Base-by-base conservation (phyloP, 1,140 invertebrate genomes). In the Aphelinus atriplicis region DNA sequence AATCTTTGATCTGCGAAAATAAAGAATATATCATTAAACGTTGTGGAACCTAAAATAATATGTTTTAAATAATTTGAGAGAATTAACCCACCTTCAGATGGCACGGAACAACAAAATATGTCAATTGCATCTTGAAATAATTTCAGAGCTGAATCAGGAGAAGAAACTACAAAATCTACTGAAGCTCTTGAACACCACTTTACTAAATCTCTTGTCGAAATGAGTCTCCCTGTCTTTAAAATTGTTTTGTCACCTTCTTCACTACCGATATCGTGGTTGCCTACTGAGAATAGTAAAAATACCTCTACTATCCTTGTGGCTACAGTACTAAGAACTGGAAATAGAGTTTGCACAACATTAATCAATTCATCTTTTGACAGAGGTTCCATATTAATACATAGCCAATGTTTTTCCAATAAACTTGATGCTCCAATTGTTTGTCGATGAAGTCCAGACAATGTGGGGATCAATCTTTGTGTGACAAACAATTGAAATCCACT, bases 401-500 rank as follows among this genome's bases (percentile, higher is more conserved):
- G 90, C 89, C 96, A 93, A 83, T 96, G 91, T 84, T 96, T 97
- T 82, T 94, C 92, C n/a, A 95, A 84, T 47, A 95, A 83, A 74
- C 89, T 90, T 75, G 89, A 90, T 0, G 91, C 88, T 75, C 88
- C 90, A 3, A 91, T 92, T 66, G 92, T 90, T 80, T 93, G 92
- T 79, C 88, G 91, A 79, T 93, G 90, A 78, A 91, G 88, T 2
- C 93, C 91, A 71, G 82, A 85, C 7, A 81, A 71, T 81, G 88
- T 90, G 79, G 83, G 90, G 73, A 88, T 87, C 86, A 92, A 83
- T 84, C 94, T 91, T 87, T 95, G 92, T 2, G 96, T 98, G 2
- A 96, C 91, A 90, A 98, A 98, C 1, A 99, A 86, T 83, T 97
- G 95, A 87, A 99, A 98, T 7, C 94, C 94, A 62, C 93, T 93